Evolutionary conservation across 2,888 invertebrate species (phyloP).

Genomic region (Xylophagus ater): DNA sequence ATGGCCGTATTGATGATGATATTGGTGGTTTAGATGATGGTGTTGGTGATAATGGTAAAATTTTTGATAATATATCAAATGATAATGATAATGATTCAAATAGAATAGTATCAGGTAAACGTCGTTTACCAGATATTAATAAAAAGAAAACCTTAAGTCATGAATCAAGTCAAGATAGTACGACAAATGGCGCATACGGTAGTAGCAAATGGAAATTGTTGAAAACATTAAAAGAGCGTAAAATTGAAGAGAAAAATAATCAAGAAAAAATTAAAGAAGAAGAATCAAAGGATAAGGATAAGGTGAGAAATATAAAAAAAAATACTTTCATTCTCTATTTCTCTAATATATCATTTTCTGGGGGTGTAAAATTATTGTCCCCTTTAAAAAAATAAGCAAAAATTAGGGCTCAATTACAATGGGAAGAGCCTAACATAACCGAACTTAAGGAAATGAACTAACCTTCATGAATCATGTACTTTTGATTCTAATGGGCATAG

Average conservation of each 20-base stretch:
- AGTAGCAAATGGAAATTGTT: slow-evolving; percentile 87
- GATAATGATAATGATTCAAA: neutral
- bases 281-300: slow-evolving; percentile 52
- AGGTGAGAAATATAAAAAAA: too few species aligned
- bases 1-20: neutral
- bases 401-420: too few species aligned
- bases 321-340: too few species aligned
- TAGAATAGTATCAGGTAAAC: neutral
- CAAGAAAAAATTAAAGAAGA: slow-evolving; percentile 55
- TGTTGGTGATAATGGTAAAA: neutral
- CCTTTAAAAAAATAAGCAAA: too few species aligned
- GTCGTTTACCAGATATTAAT: neutral
- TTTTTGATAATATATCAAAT: too few species aligned
- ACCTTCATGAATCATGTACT: too few species aligned
- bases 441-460: too few species aligned
- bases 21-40: too few species aligned
- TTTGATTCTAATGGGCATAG: too few species aligned
- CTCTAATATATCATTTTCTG: too few species aligned
- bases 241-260: slow-evolving; percentile 74
- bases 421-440: too few species aligned
- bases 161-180: slow-evolving; percentile 37
- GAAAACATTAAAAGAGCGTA: slow-evolving; percentile 79
- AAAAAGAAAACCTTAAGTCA: slow-evolving; percentile 22
- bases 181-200: slow-evolving; percentile 48
- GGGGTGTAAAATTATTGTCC: too few species aligned